phyloP scores from a whole-genome alignment of 2,113 vertebrate genomes.

The Zapus hudsonius region DNA sequence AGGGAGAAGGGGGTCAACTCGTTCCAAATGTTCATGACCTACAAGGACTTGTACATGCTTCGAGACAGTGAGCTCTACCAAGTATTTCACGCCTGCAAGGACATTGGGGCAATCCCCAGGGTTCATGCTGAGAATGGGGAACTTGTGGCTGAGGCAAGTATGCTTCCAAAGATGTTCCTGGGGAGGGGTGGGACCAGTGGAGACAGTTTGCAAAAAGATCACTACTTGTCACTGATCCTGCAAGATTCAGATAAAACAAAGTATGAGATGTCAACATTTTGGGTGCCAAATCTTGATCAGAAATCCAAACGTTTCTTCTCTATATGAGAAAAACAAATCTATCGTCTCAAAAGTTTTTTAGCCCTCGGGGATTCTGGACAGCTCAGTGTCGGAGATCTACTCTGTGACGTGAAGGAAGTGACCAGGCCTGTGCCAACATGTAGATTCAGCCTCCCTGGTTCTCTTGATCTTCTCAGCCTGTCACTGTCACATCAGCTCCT shows the following conservation, averaged over 20 bases:
- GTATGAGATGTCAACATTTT: not conserved
- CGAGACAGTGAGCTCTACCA: slow-evolving; percentile 97
- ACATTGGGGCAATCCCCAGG: slow-evolving; percentile 93
- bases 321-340: not conserved
- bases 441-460: no score
- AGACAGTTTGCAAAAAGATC: not conserved
- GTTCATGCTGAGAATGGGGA: slow-evolving; percentile 98
- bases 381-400: no score
- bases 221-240: not conserved
- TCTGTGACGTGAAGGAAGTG: no score
- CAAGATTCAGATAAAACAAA: not conserved
- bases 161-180: not conserved
- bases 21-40: slow-evolving; percentile 99
- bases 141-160: slow-evolving; percentile 95
- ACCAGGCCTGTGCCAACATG: no score
- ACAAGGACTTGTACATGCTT: slow-evolving; percentile 97
- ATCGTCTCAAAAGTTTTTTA: no score
- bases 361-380: no score
- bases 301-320: not conserved
- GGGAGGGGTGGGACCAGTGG: not conserved
- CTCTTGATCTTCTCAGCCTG: no score
- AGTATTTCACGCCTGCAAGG: slow-evolving; percentile 93
- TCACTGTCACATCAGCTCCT: no score
- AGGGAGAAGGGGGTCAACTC: slow-evolving; percentile 97
- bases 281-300: not conserved